These are phyloP conservation scores for Acholoe squamosa DNA, from an alignment of 2,888 invertebrate genomes.

Conservation along the genomic window DNA sequence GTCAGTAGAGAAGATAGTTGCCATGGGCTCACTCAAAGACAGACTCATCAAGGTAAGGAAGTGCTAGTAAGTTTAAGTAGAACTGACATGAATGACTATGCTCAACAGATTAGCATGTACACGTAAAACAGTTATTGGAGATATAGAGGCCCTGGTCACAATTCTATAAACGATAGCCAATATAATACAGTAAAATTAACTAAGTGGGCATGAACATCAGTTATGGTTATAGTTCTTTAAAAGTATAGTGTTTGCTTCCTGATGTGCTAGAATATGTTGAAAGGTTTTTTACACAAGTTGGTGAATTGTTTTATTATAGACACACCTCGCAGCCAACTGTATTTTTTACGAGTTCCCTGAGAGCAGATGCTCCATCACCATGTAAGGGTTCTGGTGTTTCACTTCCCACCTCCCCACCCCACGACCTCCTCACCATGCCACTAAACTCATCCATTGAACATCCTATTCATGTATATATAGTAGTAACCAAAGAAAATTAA, in stretches of 20 bases:
- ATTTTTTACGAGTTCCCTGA: slow-evolving; percentile 53
- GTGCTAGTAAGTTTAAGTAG: not conserved
- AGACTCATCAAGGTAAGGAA: slow-evolving; percentile 77
- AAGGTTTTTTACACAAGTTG: too few relatives aligned
- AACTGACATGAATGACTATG: too few relatives aligned
- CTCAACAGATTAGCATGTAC: too few relatives aligned
- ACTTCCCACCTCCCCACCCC: not conserved
- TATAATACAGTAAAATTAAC: too few relatives aligned
- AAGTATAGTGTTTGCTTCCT: too few relatives aligned
- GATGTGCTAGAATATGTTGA: too few relatives aligned
- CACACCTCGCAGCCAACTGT: slow-evolving; percentile 38
- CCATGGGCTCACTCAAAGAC: slow-evolving; percentile 79
- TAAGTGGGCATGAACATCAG: not conserved
- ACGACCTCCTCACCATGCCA: not conserved
- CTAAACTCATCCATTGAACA: not conserved
- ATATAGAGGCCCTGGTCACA: too few relatives aligned
- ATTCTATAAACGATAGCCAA: too few relatives aligned
- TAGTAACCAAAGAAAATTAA: too few relatives aligned
- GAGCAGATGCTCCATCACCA: slow-evolving; percentile 46
- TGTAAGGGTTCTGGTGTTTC: slow-evolving; percentile 38
- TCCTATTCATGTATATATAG: too few relatives aligned
- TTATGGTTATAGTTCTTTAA: too few relatives aligned
- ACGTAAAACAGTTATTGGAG: too few relatives aligned
- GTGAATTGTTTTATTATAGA: slow-evolving; percentile 41
- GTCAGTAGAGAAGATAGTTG: slow-evolving; percentile 77